Conservation (phyloP, 2,113 vertebrate species). For the Clarias batrachus region DNA sequence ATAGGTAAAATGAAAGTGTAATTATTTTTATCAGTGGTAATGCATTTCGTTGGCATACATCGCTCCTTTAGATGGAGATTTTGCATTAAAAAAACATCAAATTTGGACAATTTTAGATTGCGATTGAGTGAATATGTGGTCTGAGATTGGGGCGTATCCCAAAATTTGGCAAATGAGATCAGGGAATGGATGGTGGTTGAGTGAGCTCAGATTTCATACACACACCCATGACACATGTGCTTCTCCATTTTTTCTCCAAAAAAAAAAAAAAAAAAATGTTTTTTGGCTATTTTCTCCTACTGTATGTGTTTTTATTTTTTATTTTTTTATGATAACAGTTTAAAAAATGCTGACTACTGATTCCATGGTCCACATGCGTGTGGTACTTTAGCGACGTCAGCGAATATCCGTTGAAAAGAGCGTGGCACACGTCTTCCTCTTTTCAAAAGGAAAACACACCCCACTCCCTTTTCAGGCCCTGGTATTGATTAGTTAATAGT, state of each 20-base stretch:
- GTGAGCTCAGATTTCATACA: constrained; percentile 30
- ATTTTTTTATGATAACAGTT: no score
- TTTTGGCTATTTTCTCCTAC: not conserved
- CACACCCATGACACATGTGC: not conserved
- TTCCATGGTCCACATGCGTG: no score
- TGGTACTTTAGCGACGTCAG: not conserved
- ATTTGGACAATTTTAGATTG: not conserved
- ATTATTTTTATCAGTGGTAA: not conserved
- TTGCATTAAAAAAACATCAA: not conserved
- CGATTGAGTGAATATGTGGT: not conserved
- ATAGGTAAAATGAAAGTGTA: not conserved
- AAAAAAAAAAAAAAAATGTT: not conserved
- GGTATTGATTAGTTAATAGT: constrained; percentile 56
- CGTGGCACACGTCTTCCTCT: constrained; percentile 28
- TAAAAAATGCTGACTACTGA: not conserved
- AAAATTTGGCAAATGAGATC: not conserved
- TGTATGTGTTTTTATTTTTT: not conserved
- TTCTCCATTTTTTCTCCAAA: not conserved
- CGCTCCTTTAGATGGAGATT: not conserved
- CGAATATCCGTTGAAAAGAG: not conserved
- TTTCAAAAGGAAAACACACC: constrained; percentile 32
- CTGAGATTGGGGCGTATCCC: constrained; percentile 12
- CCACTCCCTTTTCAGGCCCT: constrained; percentile 22
- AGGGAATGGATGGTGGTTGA: not conserved
- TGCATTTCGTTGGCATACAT: not conserved